A percentile compares a stretch with the other conserved stretches of the same genome.
These are phyloP conservation scores for Pheosia gnoma DNA, from an alignment of 2,888 invertebrate genomes.

Conservation along the genomic window DNA sequence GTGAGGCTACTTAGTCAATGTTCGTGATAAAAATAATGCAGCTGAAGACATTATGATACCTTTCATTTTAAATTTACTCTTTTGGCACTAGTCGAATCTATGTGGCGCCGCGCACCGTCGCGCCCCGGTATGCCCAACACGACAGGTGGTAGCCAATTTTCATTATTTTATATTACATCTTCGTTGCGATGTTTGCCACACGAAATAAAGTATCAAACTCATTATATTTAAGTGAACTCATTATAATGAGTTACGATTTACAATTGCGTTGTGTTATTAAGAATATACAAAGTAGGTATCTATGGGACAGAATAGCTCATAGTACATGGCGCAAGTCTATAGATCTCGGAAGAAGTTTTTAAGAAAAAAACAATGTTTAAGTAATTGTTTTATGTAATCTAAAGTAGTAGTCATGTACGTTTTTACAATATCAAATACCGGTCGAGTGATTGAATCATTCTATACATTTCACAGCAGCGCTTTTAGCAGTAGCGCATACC, in stretches of 20 bases:
- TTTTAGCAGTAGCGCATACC: too few species aligned
- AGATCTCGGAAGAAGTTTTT: too few species aligned
- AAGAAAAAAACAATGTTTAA: too few species aligned
- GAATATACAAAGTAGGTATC: neutral
- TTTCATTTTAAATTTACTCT: neutral
- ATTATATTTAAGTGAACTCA: neutral
- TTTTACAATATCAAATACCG: too few species aligned
- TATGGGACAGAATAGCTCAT: neutral
- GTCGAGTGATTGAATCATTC: too few species aligned
- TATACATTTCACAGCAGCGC: too few species aligned
- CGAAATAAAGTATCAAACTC: neutral
- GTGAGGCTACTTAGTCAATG: too few species aligned
- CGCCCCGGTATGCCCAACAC: neutral
- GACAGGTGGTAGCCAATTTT: neutral
- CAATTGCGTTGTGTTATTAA: neutral
- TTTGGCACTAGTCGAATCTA: neutral
- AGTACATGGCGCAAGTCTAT: too few species aligned
- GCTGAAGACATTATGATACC: too few species aligned
- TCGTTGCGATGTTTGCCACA: neutral
- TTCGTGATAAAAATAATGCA: too few species aligned
- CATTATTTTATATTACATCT: neutral
- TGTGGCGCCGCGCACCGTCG: neutral
- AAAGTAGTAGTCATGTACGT: too few species aligned
- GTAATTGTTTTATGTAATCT: too few species aligned
- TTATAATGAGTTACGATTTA: neutral